A percentile compares a stretch with the other conserved stretches of the same genome.
Conservation (phyloP, 1,140 invertebrate species). For the Pseudomyrmex sp. region DNA sequence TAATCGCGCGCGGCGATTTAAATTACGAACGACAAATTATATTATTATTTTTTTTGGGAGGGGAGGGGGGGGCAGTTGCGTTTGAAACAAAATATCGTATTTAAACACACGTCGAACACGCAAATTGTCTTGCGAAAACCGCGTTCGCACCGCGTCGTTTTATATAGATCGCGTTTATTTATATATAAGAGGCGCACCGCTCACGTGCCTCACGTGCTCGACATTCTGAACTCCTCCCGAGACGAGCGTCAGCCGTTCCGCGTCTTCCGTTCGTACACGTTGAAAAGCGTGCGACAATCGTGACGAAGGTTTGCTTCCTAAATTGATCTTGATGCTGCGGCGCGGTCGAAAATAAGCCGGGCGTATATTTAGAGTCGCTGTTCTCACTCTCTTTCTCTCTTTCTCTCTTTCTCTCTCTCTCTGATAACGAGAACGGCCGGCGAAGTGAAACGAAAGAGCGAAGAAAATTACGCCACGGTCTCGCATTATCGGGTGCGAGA, state of each 20-base stretch:
- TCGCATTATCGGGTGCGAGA: constrained; percentile 56
- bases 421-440: constrained; percentile 27
- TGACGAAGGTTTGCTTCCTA: constrained; percentile 19
- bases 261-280: background rate
- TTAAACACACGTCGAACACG: background rate
- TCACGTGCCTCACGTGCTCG: background rate
- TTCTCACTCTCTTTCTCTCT: too few relatives aligned
- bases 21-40: too few relatives aligned
- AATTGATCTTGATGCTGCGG: constrained; percentile 31
- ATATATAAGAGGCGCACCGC: background rate
- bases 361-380: constrained; percentile 30
- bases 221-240: background rate
- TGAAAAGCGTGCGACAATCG: background rate
- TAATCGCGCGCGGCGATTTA: too few relatives aligned
- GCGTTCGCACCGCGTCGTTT: too few relatives aligned
- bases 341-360: constrained; percentile 34
- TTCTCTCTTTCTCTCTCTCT: too few relatives aligned
- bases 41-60: background rate
- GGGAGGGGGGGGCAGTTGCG: too few relatives aligned
- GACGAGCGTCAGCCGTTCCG: too few relatives aligned
- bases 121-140: too few relatives aligned
- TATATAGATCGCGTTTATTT: constrained; percentile 9
- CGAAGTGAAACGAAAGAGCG: constrained; percentile 29
- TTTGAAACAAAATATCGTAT: background rate
- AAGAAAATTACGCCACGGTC: constrained; percentile 24